phyloP scores from a whole-genome alignment of 2,113 vertebrate genomes.

The Astatotilapia flaviijosephi region DNA sequence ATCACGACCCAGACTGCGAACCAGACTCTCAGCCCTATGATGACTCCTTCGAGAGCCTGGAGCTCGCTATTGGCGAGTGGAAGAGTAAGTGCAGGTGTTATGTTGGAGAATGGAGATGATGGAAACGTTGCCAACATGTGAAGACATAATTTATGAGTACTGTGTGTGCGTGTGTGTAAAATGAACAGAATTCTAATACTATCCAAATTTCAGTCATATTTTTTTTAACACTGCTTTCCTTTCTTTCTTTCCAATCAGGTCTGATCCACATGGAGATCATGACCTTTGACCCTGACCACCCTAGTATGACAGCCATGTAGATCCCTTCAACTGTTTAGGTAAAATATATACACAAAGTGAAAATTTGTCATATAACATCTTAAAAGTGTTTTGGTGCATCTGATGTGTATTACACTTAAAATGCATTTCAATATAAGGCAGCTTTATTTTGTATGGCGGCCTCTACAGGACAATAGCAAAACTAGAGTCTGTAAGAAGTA shows the following conservation, averaged over 20 bases:
- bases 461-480: neutral
- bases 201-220: neutral
- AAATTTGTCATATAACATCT: neutral
- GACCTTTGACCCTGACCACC: slow-evolving; percentile 75
- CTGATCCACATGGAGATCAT: slow-evolving; percentile 81
- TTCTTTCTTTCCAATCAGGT: slow-evolving; percentile 38
- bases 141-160: neutral
- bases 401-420: neutral
- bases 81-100: slow-evolving; percentile 64
- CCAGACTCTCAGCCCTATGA: slow-evolving; percentile 68
- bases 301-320: slow-evolving; percentile 65
- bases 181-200: neutral
- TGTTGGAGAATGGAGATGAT: neutral
- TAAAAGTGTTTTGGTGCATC: neutral
- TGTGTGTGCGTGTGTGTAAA: neutral
- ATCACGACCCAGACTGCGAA: slow-evolving; percentile 71
- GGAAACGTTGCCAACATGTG: neutral
- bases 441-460: neutral
- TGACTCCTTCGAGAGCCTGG: slow-evolving; percentile 77
- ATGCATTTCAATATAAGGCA: neutral
- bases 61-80: slow-evolving; percentile 74
- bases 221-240: neutral
- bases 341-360: neutral
- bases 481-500: neutral
- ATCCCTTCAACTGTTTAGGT: neutral